Percentiles rank a stretch among this genome's conserved stretches.
Evolutionary conservation across 2,797 vertebrate species (phyloP).

Genomic region (Acridotheres tristis): DNA sequence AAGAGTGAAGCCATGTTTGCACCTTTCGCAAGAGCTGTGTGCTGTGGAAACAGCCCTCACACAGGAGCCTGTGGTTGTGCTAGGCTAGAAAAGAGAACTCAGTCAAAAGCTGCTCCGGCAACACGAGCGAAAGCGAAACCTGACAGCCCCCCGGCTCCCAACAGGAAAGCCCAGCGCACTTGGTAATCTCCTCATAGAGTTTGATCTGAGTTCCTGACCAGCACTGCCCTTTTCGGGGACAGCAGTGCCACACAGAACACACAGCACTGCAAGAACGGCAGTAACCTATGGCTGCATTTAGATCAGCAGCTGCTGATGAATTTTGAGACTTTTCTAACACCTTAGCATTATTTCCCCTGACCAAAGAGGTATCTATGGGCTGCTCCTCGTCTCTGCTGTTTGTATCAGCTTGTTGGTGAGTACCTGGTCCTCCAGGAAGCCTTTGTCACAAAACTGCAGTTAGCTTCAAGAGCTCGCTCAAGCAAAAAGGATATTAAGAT

Average conservation of each 20-base stretch:
- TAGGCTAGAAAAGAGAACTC: not conserved
- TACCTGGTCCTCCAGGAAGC: constrained; percentile 1
- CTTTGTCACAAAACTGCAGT: not conserved
- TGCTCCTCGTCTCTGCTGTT: not conserved
- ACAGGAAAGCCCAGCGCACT: not conserved
- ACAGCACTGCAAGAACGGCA: not conserved
- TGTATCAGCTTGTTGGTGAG: not conserved
- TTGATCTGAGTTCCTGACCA: not conserved
- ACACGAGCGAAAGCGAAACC: not conserved
- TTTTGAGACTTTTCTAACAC: not conserved
- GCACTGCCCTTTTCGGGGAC: fast-evolving
- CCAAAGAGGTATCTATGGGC: not conserved
- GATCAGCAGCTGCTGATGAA: not conserved
- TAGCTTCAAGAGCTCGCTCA: not conserved
- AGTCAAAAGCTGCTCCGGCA: not conserved
- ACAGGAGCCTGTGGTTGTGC: not conserved
- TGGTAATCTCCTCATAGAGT: fast-evolving
- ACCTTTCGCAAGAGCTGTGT: fast-evolving
- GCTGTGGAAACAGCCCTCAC: not conserved
- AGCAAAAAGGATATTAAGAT: constrained; percentile 11
- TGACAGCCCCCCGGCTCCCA: fast-evolving
- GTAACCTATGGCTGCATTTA: fast-evolving
- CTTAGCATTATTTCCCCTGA: not conserved
- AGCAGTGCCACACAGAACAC: not conserved
- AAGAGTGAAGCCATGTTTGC: not conserved